A percentile compares a stretch with the other conserved stretches of the same genome.
Conservation (phyloP, 2,113 vertebrate species). For the Pseudopipra pipra region DNA sequence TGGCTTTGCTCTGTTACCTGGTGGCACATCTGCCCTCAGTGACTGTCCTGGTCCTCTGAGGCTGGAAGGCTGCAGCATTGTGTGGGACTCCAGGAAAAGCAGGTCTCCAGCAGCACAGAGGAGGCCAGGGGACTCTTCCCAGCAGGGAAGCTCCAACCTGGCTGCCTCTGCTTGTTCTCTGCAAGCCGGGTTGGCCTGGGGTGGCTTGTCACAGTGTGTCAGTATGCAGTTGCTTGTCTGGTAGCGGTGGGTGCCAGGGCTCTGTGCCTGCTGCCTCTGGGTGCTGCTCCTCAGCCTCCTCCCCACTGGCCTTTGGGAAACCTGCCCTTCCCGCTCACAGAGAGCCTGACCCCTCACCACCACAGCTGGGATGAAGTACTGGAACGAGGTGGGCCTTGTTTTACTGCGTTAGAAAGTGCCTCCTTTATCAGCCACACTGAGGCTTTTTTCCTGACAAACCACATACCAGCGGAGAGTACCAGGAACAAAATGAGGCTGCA, state of each 20-base stretch:
- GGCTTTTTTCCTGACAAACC: constrained; percentile 44
- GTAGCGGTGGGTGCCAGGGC: background rate
- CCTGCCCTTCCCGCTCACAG: background rate
- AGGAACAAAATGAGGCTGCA: constrained; percentile 47
- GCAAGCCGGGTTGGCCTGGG: background rate
- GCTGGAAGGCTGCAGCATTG: background rate
- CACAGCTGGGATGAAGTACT: accelerated
- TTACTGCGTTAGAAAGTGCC: background rate
- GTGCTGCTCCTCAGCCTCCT: background rate
- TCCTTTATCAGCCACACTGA: background rate
- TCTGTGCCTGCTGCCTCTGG: background rate
- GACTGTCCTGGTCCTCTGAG: background rate
- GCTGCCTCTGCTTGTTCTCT: background rate
- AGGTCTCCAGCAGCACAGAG: background rate
- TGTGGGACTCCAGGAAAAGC: accelerated
- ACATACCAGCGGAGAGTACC: constrained; percentile 26
- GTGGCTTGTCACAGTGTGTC: background rate
- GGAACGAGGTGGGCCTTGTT: background rate
- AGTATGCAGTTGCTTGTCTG: background rate
- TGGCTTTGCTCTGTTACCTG: background rate
- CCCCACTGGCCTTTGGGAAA: background rate
- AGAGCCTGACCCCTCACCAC: background rate
- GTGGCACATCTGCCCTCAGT: background rate
- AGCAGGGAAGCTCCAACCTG: background rate
- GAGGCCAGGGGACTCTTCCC: background rate